These are phyloP conservation scores for Lymantria monacha DNA, from an alignment of 2,888 invertebrate species.

Conservation along the genomic window DNA sequence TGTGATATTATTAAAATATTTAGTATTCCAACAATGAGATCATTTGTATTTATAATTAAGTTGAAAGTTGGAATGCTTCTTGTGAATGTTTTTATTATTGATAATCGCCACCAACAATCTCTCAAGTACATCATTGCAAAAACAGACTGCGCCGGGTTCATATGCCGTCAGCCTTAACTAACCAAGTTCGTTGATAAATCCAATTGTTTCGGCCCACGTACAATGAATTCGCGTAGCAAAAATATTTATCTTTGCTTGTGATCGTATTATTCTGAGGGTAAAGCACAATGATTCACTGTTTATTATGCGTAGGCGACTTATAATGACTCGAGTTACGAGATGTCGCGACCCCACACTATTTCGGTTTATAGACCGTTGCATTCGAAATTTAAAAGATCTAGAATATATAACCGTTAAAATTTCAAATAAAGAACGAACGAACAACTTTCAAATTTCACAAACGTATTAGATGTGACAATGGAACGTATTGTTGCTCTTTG, in stretches of 20 bases:
- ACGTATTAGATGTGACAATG: not conserved
- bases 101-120: too few relatives aligned
- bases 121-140: too few relatives aligned
- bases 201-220: constrained; percentile 38
- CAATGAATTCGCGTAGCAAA: constrained; percentile 16
- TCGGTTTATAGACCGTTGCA: constrained; percentile 5
- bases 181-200: constrained; percentile 29
- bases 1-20: too few relatives aligned
- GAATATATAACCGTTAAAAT: not conserved
- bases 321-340: constrained; percentile 32
- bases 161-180: not conserved
- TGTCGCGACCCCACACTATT: constrained; percentile 16
- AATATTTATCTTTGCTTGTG: constrained; percentile 42
- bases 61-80: too few relatives aligned
- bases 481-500: too few relatives aligned
- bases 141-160: too few relatives aligned
- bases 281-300: constrained; percentile 47
- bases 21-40: too few relatives aligned
- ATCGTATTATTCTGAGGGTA: constrained; percentile 37
- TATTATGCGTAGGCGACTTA: constrained; percentile 39
- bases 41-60: too few relatives aligned
- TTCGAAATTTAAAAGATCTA: constrained; percentile 2
- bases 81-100: too few relatives aligned
- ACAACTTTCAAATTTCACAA: not conserved
- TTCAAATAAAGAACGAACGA: not conserved